Evolutionary conservation across 1,140 invertebrate species (phyloP), one percentile per base, ranked within the genome.

Genomic region (Zaprionus lachaisei): DNA sequence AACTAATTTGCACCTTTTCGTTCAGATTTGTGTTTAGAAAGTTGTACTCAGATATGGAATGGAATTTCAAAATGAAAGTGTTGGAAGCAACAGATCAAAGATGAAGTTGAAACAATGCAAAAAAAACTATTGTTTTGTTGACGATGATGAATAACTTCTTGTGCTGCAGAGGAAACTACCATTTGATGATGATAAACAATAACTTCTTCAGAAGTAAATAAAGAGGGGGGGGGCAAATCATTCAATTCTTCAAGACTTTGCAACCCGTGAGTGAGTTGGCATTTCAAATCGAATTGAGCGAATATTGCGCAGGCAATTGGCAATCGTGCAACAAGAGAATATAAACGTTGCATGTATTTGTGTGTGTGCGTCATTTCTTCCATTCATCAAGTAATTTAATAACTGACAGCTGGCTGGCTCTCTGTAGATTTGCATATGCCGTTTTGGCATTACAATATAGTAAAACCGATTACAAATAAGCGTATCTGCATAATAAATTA

Each of bases 321-420:
- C 61, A 63, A 74, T 57, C 63, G 70, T 72, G 69, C 28, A 22
- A 37, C 55, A 24, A 24, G 11, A 51, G 47, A 51, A 51, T 51
- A 22, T 14, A 22, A 22, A 22, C 20, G 20, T 22, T 51, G 11
- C 12, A 11, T 51, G 47, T 51, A n/a, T 22, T 7, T 44, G 41
- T 44, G 14, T 44, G 41, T 17, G 5, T 17, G 15, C n/a, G 41
- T 47, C 41, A 44, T 66, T 51, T 51, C 47, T 12, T 51, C 51
- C 75, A 85, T 81, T 78, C 79, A 86, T 86, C 82, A 83, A 76
- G 80, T 83, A 86, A 86, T 89, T 80, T 62, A 72, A 86, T 89
- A 86, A 79, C 72, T 72, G 67, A 72, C 60, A 67, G 6, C 6
- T 17, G 15, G 15, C 38, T 44, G 41, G 79, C 66, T 31, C 28